A percentile compares a stretch with the other conserved stretches of the same genome.
These are phyloP conservation scores for Strigamia crassipes DNA, from an alignment of 2,888 invertebrate species.

Conservation along the genomic window DNA sequence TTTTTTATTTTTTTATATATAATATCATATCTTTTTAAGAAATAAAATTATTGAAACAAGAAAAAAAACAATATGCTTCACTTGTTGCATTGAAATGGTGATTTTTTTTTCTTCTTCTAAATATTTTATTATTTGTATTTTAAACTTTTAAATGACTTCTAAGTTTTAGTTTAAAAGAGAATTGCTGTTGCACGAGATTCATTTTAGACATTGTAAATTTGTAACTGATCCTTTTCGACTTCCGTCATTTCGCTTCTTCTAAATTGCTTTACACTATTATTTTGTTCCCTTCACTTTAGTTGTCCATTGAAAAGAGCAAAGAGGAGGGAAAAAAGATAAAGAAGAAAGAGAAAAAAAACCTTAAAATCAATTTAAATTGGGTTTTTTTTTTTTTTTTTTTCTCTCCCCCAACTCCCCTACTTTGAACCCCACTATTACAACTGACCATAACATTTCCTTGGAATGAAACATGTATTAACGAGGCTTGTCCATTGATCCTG, in stretches of 20 bases:
- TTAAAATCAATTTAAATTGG: conserved; percentile 42
- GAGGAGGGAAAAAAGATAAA: not conserved
- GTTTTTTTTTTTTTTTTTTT: not conserved
- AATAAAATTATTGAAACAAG: not conserved
- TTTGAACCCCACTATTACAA: not conserved
- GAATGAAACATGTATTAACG: not conserved
- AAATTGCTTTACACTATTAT: conserved; percentile 11
- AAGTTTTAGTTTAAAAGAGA: not conserved
- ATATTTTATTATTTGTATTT: too few relatives aligned
- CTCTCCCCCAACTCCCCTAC: not conserved
- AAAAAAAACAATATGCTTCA: not conserved
- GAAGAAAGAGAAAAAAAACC: not conserved
- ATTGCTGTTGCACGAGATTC: not conserved
- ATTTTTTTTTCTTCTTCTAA: too few relatives aligned
- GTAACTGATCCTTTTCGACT: conserved; percentile 1
- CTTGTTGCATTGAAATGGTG: not conserved
- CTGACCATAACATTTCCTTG: not conserved
- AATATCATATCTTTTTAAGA: not conserved
- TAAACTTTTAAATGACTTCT: not conserved
- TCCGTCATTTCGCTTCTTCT: not conserved
- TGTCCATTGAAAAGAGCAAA: conserved; percentile 2
- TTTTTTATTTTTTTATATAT: not conserved
- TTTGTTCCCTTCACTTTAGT: not conserved
- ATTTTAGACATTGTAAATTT: not conserved
- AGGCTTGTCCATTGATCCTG: not conserved